Evolutionary conservation across 2,888 invertebrate genomes (phyloP).

Genomic region (Pimpla rufipes): DNA sequence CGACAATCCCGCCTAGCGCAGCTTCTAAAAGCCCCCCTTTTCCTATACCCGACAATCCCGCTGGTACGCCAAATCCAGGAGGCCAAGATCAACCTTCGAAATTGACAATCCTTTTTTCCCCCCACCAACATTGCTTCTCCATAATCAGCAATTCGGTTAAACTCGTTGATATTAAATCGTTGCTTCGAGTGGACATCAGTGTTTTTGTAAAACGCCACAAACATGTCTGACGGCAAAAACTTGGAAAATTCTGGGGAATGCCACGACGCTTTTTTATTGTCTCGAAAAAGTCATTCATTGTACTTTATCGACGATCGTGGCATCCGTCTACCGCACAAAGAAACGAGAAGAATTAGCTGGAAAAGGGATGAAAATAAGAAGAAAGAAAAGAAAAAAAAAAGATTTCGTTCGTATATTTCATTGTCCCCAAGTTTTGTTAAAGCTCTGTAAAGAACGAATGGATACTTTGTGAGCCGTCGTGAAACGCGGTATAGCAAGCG

Average conservation of each 20-base stretch:
- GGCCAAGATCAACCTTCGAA: constrained; percentile 21
- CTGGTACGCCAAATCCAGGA: constrained; percentile 41
- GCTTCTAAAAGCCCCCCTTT: constrained; percentile 44
- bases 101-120: constrained; percentile 10
- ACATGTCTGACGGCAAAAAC: too few relatives aligned
- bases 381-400: too few relatives aligned
- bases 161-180: too few relatives aligned
- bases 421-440: constrained; percentile 24
- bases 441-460: constrained; percentile 51
- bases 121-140: not conserved
- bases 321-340: not conserved
- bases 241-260: too few relatives aligned
- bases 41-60: constrained; percentile 42
- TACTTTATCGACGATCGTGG: not conserved
- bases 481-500: constrained; percentile 38
- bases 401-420: constrained; percentile 18
- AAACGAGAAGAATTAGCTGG: not conserved
- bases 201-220: too few relatives aligned
- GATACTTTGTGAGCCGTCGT: constrained; percentile 42
- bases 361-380: not conserved
- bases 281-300: too few relatives aligned
- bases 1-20: constrained; percentile 51
- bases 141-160: not conserved
- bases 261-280: too few relatives aligned
- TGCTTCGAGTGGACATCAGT: too few relatives aligned